A percentile compares a stretch with the other conserved stretches of the same genome.
These are phyloP conservation scores for Luscinia luscinia DNA, from an alignment of 2,797 vertebrate genomes.

Conservation along the genomic window DNA sequence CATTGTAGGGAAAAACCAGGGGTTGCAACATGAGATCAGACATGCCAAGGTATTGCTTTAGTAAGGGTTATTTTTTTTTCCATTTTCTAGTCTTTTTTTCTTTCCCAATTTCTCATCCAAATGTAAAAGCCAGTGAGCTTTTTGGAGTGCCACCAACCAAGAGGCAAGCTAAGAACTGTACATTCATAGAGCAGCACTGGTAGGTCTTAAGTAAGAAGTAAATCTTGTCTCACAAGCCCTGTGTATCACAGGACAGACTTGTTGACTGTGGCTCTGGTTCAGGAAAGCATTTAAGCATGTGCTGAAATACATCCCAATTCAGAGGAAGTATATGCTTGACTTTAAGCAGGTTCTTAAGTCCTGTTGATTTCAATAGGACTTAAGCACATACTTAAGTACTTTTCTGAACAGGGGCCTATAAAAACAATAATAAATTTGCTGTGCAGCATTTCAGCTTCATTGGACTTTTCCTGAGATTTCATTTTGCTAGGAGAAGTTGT, in stretches of 20 bases:
- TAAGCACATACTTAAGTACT: conserved; percentile 56
- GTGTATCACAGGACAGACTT: not conserved
- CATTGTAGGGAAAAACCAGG: conserved; percentile 31
- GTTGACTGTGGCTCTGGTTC: conserved; percentile 46
- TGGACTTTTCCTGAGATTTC: not conserved
- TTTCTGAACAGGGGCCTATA: conserved; percentile 33
- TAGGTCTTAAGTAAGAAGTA: conserved; percentile 38
- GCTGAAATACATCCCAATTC: conserved; percentile 55
- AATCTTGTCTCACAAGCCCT: conserved; percentile 13
- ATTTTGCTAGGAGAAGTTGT: not conserved
- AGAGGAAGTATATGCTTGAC: conserved; percentile 43
- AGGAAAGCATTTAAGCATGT: conserved; percentile 62
- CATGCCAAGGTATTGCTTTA: conserved; percentile 56
- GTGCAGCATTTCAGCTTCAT: not conserved
- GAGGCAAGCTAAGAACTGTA: conserved; percentile 6
- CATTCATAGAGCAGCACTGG: not conserved
- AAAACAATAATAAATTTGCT: conserved; percentile 48
- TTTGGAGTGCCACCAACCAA: conserved; percentile 53
- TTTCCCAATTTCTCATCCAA: conserved; percentile 31
- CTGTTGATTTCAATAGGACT: conserved; percentile 37
- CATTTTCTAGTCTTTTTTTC: conserved; percentile 8
- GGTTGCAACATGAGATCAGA: conserved; percentile 38
- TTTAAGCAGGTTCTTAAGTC: conserved; percentile 55
- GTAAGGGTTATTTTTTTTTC: not conserved
- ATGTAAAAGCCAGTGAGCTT: conserved; percentile 49